phyloP scores from a whole-genome alignment of 2,113 vertebrate species.

The Hiodon tergisus region DNA sequence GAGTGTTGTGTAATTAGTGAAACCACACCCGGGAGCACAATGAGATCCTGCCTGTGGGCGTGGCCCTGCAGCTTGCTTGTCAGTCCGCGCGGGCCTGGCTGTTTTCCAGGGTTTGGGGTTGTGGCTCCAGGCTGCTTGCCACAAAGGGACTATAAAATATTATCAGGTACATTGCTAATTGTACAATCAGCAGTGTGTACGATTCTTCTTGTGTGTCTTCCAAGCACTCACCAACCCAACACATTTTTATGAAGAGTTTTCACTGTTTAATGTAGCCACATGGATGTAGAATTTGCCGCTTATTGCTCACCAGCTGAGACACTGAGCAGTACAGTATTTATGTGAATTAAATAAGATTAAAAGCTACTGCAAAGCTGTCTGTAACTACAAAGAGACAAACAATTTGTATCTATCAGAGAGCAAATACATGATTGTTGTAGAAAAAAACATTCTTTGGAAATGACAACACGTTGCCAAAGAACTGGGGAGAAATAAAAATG shows the following conservation, averaged over 20 bases:
- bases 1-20: no score
- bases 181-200: slow-evolving; percentile 5
- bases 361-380: not conserved
- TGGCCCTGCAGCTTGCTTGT: no score
- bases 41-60: no score
- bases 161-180: not conserved
- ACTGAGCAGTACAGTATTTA: not conserved
- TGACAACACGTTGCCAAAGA: not conserved
- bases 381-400: slow-evolving; percentile 5
- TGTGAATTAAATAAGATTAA: slow-evolving; percentile 12
- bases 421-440: not conserved
- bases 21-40: no score
- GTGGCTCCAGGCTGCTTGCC: not conserved
- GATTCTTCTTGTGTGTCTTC: not conserved
- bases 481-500: no score
- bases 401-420: not conserved
- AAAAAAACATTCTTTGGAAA: not conserved
- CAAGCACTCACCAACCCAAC: not conserved
- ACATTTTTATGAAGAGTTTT: slow-evolving; percentile 6
- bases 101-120: no score
- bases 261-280: not conserved
- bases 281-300: slow-evolving; percentile 4
- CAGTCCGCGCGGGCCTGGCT: no score
- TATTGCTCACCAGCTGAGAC: not conserved
- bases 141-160: not conserved